Evolutionary conservation across 2,888 invertebrate genomes (phyloP), one percentile per base, ranked within the genome.

Genomic region (Ichneumoninae sp.): DNA sequence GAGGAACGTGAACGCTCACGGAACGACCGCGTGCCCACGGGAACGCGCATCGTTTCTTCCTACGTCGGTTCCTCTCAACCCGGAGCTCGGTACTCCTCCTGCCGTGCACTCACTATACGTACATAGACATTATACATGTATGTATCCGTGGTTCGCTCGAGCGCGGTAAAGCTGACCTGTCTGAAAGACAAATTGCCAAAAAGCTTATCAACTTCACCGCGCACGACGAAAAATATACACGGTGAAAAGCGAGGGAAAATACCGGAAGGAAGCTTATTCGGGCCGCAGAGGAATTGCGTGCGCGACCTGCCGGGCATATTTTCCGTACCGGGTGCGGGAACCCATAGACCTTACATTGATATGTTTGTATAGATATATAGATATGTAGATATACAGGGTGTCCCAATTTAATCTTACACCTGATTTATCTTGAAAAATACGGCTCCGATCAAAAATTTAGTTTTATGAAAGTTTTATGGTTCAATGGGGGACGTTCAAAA

Each of bases 241-340:
- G 16, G 16, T 63, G 60, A 63, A 33, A 33, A 33, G 60, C 60
- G 16, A 33, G 60, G 33, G 60, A 73, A 73, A n/a, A 60, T 60
- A 73, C 73, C 73, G 73, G 60, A 73, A 73, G 73, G 57, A 73
- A 73, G 57, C 44, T 40, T 52, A 13, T 57, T 73, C 54, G 57
- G 36, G 19, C 57, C 73, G n/a, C 52, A 40, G 40, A 60, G 73
- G 60, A 60, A 73, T 73, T 73, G 40, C 60, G 60, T 73, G 44
- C 57, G 36, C 57, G 60, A 73, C 57, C 73, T 73, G 40, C 44
- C 44, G 57, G 57, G 44, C 57, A 60, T 57, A 73, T 73, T 73
- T 44, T 30, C 73, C 33, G 33, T 33, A n/a, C 33, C 52, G 2
- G 13, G 19, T 52, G 19, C 8, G 19, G 19, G 2, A n/a, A 8